Base-by-base conservation (phyloP, 2,888 invertebrate species). In the Drosophila algonquin region DNA sequence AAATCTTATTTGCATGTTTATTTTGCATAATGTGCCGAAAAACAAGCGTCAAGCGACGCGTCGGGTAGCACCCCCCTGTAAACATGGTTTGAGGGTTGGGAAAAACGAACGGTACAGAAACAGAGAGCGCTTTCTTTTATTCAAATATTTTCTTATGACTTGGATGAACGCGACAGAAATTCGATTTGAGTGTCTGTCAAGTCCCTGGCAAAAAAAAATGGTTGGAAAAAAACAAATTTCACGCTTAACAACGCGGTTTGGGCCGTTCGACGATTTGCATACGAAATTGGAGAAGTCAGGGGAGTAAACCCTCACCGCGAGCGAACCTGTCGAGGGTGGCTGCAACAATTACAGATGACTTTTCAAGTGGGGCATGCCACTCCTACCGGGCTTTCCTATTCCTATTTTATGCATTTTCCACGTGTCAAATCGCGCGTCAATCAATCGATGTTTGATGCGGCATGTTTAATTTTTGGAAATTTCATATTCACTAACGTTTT, bases 1-100 rank as follows among this genome's bases (percentile, higher is more conserved):
- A 90, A 91, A 91, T 89, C 90, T 90, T 89, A 91, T 91, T 91
- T 91, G 90, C 91, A 91, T 90, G 86, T 88, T 91, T 89, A 91
- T 90, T 91, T 88, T 88, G 79, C 89, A 85, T 88, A 89, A 90
- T 89, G 77, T 87, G 73, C 63, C 76, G 75, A 77, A 81, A 75
- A 88, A 83, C 64, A 68, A 55, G 78, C 86, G 68, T 70, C 75
- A 75, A 77, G 65, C 73, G 51, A 57, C 56, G 46, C 75, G 51
- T 58, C 56, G 46, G 27, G 18, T 52, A 47, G 53, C 44, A 68
- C 62, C 63, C 77, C 72, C 72, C 61, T 18, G 46, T 12, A 14
- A 21, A 63, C 21, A 32, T 30, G 46, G 61, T 50, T 32, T 71
- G 70, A 53, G 68, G 70, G 62, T 62, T 62, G 18, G 40, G n/a